These are phyloP conservation scores for Microtus pennsylvanicus DNA, from an alignment of 2,113 vertebrate genomes.

Conservation along the genomic window DNA sequence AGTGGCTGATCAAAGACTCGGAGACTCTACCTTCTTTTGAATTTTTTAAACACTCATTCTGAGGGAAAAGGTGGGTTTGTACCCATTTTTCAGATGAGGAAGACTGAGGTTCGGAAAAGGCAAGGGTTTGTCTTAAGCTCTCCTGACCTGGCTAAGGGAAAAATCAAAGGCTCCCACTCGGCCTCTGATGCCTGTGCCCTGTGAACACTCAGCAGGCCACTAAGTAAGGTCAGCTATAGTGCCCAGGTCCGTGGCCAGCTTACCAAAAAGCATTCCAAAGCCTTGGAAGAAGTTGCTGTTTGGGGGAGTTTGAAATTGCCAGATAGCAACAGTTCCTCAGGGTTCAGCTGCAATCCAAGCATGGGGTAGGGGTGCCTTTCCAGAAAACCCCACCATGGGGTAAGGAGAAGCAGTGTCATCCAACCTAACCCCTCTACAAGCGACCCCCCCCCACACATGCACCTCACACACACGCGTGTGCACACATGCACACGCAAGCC, in stretches of 20 bases:
- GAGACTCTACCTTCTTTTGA: background rate
- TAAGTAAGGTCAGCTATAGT: background rate
- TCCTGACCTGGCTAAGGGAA: background rate
- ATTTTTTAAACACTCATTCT: background rate
- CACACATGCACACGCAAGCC: constrained; percentile 3
- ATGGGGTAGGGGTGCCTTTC: constrained; percentile 44
- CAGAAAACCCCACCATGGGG: constrained; percentile 72
- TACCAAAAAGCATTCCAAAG: background rate
- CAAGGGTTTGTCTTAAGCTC: background rate
- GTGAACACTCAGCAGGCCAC: background rate
- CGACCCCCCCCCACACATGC: background rate
- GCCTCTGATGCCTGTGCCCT: background rate
- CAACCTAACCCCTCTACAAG: constrained; percentile 54
- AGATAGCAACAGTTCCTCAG: background rate
- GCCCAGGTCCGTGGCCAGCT: background rate
- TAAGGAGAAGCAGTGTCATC: background rate
- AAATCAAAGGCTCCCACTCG: background rate
- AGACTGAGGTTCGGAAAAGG: constrained; percentile 22
- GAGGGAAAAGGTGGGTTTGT: background rate
- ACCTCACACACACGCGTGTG: background rate
- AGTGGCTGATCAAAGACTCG: background rate
- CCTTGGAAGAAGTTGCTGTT: background rate
- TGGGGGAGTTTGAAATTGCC: background rate
- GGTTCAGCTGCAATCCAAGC: constrained; percentile 5
- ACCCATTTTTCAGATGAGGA: background rate